phyloP scores from a whole-genome alignment of 2,797 vertebrate species.

The Podargus strigoides region DNA sequence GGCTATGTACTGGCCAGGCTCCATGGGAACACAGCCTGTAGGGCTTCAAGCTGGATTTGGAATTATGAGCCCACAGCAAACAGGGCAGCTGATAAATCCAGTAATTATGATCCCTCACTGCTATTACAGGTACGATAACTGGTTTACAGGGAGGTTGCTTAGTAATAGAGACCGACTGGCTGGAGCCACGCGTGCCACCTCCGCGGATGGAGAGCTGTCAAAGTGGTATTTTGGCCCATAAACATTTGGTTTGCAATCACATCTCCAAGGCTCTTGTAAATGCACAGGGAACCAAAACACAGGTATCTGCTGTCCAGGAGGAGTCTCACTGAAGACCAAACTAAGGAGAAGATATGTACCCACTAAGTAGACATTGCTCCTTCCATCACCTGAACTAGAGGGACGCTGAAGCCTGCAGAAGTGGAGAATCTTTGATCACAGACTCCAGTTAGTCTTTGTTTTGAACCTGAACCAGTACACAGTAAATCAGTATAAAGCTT shows the following conservation, averaged over 20 bases:
- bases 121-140: accelerated
- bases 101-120: neutral
- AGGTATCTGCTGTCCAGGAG: neutral
- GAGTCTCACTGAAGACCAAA: neutral
- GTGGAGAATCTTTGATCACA: neutral
- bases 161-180: neutral
- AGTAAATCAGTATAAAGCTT: neutral
- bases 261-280: neutral
- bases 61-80: conserved; percentile 32
- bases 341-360: neutral
- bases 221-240: neutral
- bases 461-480: neutral
- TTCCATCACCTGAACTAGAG: neutral
- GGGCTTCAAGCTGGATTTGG: conserved; percentile 1
- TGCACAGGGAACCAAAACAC: accelerated
- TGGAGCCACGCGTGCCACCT: neutral
- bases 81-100: neutral
- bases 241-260: neutral
- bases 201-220: neutral
- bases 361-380: neutral
- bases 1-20: neutral
- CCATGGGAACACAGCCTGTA: neutral
- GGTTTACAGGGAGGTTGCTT: neutral
- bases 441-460: neutral
- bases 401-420: neutral